These are phyloP conservation scores for Prunella strophiata DNA, from an alignment of 2,797 vertebrate species.

Conservation along the genomic window DNA sequence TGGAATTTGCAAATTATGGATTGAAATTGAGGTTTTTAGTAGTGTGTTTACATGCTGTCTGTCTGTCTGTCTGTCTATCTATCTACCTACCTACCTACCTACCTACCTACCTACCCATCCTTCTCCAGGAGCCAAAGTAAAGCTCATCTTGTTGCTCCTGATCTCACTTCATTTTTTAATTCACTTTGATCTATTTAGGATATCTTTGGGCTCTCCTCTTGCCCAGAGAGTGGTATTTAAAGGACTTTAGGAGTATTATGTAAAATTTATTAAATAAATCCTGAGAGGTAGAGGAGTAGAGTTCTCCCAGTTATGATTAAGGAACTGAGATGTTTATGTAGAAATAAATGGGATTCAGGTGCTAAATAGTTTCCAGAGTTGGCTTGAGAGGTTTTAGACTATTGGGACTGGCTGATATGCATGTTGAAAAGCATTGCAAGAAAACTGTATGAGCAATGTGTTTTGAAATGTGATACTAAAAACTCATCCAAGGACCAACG, in stretches of 20 bases:
- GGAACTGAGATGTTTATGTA: background rate
- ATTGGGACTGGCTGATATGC: background rate
- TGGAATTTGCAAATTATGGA: background rate
- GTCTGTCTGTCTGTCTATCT: background rate
- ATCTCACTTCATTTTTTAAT: background rate
- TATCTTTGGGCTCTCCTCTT: background rate
- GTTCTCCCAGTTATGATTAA: background rate
- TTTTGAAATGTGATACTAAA: conserved; percentile 24
- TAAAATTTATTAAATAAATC: background rate
- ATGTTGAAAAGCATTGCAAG: background rate
- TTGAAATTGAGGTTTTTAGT: background rate
- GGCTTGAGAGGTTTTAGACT: background rate
- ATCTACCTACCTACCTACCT: background rate
- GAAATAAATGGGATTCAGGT: conserved; percentile 20
- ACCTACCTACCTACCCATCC: background rate
- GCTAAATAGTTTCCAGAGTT: conserved; percentile 31
- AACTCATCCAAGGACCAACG: background rate
- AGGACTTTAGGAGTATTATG: background rate
- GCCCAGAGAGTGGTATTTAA: background rate
- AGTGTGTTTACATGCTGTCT: background rate
- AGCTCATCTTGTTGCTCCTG: background rate
- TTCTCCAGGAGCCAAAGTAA: background rate
- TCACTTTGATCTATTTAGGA: background rate
- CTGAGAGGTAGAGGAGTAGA: background rate
- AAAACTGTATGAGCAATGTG: background rate